phyloP scores from a whole-genome alignment of 2,113 vertebrate genomes.

The Salvator merianae region DNA sequence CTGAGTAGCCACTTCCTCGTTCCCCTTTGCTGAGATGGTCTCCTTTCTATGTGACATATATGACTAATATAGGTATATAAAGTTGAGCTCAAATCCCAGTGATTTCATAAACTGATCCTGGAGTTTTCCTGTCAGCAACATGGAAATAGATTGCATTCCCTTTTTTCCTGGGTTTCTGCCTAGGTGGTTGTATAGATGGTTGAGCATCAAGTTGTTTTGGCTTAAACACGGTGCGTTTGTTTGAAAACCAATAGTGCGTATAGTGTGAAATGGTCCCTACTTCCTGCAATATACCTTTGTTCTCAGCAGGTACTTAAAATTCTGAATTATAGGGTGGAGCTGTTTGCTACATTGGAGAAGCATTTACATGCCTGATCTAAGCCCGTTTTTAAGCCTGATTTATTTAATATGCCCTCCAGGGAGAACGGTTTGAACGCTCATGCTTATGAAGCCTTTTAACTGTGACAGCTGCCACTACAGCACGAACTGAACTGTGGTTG shows the following conservation, averaged over 20 bases:
- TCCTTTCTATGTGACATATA: too few species aligned
- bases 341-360: slow-evolving; percentile 20
- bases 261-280: background rate
- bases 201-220: background rate
- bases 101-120: too few species aligned
- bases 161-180: background rate
- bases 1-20: too few species aligned
- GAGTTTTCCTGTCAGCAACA: background rate
- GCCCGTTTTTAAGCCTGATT: slow-evolving; percentile 47
- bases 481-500: slow-evolving; percentile 20
- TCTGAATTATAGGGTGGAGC: background rate
- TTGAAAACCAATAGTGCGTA: background rate
- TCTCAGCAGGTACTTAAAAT: fast-evolving
- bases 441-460: background rate
- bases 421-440: slow-evolving; percentile 14
- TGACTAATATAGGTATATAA: background rate
- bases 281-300: fast-evolving
- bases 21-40: too few species aligned
- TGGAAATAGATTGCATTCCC: background rate
- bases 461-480: fast-evolving
- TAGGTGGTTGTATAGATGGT: too few species aligned
- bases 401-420: slow-evolving; percentile 38
- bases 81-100: too few species aligned
- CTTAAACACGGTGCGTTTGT: background rate
- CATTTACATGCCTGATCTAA: slow-evolving; percentile 31